Evolutionary conservation across 2,888 invertebrate genomes (phyloP).

Genomic region (Uropetala carovei): DNA sequence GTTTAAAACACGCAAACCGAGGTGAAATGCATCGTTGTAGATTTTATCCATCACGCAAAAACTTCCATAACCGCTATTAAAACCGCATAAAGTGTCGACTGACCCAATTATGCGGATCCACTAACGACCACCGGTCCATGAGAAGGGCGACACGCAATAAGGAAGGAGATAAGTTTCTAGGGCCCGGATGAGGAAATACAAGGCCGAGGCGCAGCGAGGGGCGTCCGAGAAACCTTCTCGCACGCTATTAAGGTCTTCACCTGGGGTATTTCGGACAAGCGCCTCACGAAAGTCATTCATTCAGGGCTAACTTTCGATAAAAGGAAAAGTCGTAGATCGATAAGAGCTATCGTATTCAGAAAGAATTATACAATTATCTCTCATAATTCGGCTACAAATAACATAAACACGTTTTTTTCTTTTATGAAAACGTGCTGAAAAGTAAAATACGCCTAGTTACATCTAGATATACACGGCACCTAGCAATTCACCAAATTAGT

Average conservation of each 20-base stretch:
- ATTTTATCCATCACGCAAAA: not conserved
- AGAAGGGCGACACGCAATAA: not conserved
- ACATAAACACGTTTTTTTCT: too few relatives aligned
- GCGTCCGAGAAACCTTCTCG: not conserved
- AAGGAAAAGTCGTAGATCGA: too few relatives aligned
- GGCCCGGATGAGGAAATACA: slow-evolving; percentile 15
- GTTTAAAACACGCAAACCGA: not conserved
- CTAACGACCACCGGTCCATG: not conserved
- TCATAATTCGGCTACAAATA: too few relatives aligned
- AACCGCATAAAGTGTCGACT: not conserved
- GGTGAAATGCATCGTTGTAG: not conserved
- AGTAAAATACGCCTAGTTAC: too few relatives aligned
- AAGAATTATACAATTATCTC: too few relatives aligned
- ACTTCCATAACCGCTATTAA: not conserved
- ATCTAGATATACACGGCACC: too few relatives aligned
- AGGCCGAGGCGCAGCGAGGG: not conserved
- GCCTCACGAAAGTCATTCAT: not conserved
- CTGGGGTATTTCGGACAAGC: not conserved
- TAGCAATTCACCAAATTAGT: too few relatives aligned
- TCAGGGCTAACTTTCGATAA: not conserved
- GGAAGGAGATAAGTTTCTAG: not conserved
- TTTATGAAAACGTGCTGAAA: too few relatives aligned
- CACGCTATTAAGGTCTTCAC: not conserved
- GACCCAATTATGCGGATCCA: not conserved
- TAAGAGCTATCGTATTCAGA: too few relatives aligned